Evolutionary conservation across 2,113 vertebrate genomes (phyloP), one percentile per base, ranked within the genome.

Genomic region (Grammomys dolichurus): DNA sequence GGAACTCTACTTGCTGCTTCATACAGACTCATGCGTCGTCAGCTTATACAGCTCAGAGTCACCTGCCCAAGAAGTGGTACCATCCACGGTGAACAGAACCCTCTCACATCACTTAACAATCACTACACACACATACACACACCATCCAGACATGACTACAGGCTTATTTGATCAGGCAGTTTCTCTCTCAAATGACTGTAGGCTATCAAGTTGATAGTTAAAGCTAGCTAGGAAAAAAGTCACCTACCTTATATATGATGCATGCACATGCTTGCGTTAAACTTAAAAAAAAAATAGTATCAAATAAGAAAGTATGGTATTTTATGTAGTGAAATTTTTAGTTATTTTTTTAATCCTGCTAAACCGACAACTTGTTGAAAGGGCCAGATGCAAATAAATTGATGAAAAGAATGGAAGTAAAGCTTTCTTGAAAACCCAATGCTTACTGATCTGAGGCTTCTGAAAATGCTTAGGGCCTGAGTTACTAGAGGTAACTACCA

Each of bases 301-400:
- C 54, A 46, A 73, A 10, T 76, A 88, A 82, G 89, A 43, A 69
- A 75, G 76, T 76, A 5, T 75, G 69, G 58, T 75, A 10, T 70
- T 95, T 95, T 88, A 73, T 70, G 28, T 56, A 87, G 78, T 58
- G 51, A 36, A 89, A 54, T 69, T 20, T 58, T 82, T 82, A 60
- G 26, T 56, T 65, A 46, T 11, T 20, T 48, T 67, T 86, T 48
- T 13, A 69, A 85, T 43, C 26, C 46, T 63, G 58, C 14, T 65
- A 63, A 26, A 48, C 26, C 24, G 40, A 46, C 14, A 65, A 48
- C 43, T 67, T 31, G 28, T 86, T 86, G 28, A 86, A 86, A 46
- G 26, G 26, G 16, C 31, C 7, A 85, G 7, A 17, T 65, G 7
- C 40, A 85, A 65, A 46, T 31, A 85, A 65, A 85, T 60, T 33